A percentile compares a stretch with the other conserved stretches of the same genome.
These are phyloP conservation scores for Pseudomugil gertrudae DNA, from an alignment of 2,797 vertebrate genomes.

Conservation along the genomic window DNA sequence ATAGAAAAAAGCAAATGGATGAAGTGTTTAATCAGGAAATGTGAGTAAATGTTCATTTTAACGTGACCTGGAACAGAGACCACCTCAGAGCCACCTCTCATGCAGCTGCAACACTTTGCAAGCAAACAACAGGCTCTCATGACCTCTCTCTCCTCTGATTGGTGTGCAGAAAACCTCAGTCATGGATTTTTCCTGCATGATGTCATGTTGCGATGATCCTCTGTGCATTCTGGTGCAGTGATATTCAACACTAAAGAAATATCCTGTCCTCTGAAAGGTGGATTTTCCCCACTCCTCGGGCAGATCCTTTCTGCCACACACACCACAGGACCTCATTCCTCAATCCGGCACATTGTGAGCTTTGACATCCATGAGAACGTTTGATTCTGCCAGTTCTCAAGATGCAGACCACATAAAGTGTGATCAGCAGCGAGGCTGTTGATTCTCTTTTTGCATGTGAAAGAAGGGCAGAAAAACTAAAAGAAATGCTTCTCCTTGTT, in stretches of 20 bases:
- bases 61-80: constrained; percentile 23
- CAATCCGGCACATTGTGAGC: constrained; percentile 40
- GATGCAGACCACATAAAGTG: constrained; percentile 37
- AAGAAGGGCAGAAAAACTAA: constrained; percentile 8
- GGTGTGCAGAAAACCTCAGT: constrained; percentile 60
- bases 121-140: constrained; percentile 68
- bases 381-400: constrained; percentile 58
- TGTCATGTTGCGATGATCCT: constrained; percentile 65
- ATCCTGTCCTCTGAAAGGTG: constrained; percentile 44
- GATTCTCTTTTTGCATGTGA: constrained; percentile 22
- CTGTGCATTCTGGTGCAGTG: constrained; percentile 34
- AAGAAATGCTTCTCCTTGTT: background rate
- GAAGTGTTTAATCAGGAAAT: background rate
- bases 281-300: constrained; percentile 42
- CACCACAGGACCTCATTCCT: constrained; percentile 41
- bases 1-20: constrained; percentile 5
- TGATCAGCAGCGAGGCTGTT: constrained; percentile 22
- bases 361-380: constrained; percentile 59
- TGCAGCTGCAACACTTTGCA: constrained; percentile 50
- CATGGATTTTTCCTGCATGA: constrained; percentile 67
- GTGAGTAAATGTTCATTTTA: constrained; percentile 5
- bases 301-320: constrained; percentile 57
- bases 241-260: constrained; percentile 60
- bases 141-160: constrained; percentile 60
- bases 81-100: constrained; percentile 48